These are phyloP conservation scores for Meteorus sp. DNA, from an alignment of 1,140 invertebrate species.

Conservation along the genomic window DNA sequence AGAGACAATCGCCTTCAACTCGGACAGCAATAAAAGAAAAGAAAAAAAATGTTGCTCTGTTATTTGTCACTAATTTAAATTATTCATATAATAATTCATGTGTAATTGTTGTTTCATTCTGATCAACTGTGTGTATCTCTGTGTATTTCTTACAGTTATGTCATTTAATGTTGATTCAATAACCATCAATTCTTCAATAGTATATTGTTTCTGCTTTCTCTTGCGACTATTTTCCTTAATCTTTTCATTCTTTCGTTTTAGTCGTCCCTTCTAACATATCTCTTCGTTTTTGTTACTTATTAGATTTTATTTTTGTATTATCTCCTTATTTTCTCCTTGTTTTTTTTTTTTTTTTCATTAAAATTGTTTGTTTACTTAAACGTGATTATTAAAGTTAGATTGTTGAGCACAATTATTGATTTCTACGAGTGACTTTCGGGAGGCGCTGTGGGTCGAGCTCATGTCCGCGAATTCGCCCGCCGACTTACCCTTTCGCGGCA, in stretches of 20 bases:
- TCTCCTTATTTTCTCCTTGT: conserved; percentile 14
- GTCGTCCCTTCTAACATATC: no score
- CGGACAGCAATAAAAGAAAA: conserved; percentile 2
- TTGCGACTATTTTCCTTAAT: no score
- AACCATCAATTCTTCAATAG: no score
- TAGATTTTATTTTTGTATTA: neutral
- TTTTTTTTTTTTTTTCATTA: conserved; percentile 18
- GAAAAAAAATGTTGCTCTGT: neutral
- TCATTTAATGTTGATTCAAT: no score
- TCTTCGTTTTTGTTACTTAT: conserved; percentile 1
- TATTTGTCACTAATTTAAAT: neutral
- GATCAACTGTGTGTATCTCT: no score
- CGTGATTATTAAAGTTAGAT: conserved; percentile 58
- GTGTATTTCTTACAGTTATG: no score
- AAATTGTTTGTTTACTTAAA: conserved; percentile 45
- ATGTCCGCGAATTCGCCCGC: conserved; percentile 54
- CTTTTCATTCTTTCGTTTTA: no score
- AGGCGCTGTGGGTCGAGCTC: conserved; percentile 55
- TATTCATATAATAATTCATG: neutral
- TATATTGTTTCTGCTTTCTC: no score
- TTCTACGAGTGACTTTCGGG: conserved; percentile 58
- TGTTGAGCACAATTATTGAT: conserved; percentile 59
- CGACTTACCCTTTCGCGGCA: conserved; percentile 59
- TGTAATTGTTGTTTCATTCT: no score
- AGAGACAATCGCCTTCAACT: neutral